These are phyloP conservation scores for Agraylea sexmaculata DNA, from an alignment of 1,140 invertebrate species.

Conservation along the genomic window DNA sequence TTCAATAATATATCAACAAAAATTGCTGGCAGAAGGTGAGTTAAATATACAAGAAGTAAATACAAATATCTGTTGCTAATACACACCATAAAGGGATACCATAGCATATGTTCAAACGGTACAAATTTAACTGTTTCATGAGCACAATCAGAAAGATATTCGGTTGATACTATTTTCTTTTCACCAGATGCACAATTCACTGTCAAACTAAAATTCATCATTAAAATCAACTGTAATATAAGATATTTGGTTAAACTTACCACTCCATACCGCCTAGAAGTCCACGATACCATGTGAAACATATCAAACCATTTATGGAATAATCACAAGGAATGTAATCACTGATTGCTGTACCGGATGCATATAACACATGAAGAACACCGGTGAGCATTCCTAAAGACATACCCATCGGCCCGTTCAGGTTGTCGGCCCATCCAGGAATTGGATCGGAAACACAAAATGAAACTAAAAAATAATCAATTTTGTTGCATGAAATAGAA, in stretches of 20 bases:
- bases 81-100: slow-evolving; percentile 6
- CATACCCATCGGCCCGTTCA: slow-evolving; percentile 10
- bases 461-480: slow-evolving; percentile 8
- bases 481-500: not conserved
- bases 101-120: slow-evolving; percentile 4
- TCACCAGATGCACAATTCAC: slow-evolving; percentile 2
- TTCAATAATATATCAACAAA: slow-evolving; percentile 4
- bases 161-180: slow-evolving; percentile 1
- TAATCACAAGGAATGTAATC: slow-evolving; percentile 14
- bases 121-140: not conserved
- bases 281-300: slow-evolving; percentile 11
- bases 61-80: slow-evolving; percentile 11
- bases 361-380: slow-evolving; percentile 9
- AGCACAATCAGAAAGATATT: not conserved
- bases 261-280: too few species aligned
- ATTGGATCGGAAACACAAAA: not conserved
- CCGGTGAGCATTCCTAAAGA: slow-evolving; percentile 4
- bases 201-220: not conserved
- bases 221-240: not conserved
- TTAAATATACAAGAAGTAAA: slow-evolving; percentile 2
- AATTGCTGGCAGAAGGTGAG: slow-evolving; percentile 13
- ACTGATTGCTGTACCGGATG: not conserved
- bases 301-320: slow-evolving; percentile 10
- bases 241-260: too few species aligned
- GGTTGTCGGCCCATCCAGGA: slow-evolving; percentile 10